These are phyloP conservation scores for Hoplias malabaricus DNA, from an alignment of 2,113 vertebrate genomes.

Conservation along the genomic window DNA sequence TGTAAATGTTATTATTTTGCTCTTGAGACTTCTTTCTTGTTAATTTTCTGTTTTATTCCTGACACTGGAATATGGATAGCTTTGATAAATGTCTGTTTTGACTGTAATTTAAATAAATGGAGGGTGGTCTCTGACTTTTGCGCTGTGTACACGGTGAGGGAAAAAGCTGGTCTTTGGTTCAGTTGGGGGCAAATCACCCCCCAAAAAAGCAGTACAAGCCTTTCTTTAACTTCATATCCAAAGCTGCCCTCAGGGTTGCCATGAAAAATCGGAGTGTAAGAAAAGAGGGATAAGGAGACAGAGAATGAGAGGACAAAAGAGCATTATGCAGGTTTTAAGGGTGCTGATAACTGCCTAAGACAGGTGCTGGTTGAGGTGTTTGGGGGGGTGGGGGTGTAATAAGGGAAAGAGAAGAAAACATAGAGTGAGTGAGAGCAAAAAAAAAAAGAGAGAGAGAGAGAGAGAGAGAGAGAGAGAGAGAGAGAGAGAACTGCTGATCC, in stretches of 20 bases:
- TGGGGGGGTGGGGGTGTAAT: background rate
- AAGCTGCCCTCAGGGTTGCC: conserved; percentile 46
- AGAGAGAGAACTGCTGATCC: conserved; percentile 61
- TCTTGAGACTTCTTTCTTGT: too few species aligned
- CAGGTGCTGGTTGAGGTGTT: conserved; percentile 37
- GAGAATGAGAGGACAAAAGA: conserved; percentile 40
- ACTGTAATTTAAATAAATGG: too few species aligned
- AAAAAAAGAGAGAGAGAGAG: conserved; percentile 41
- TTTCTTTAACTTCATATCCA: conserved; percentile 33
- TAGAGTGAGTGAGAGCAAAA: background rate
- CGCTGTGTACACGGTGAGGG: too few species aligned
- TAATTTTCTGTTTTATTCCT: too few species aligned
- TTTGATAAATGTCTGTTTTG: too few species aligned
- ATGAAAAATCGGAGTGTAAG: conserved; percentile 43
- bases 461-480: conserved; percentile 45
- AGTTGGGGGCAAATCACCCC: conserved; percentile 23
- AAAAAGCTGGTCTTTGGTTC: conserved; percentile 6
- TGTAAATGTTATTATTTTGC: too few species aligned
- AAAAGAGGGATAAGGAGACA: conserved; percentile 45
- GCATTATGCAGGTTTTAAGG: conserved; percentile 51
- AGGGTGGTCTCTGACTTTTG: too few species aligned
- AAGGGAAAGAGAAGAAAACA: background rate
- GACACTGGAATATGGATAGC: too few species aligned
- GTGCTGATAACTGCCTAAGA: conserved; percentile 47
- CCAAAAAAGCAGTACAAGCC: conserved; percentile 20